Evolutionary conservation across 2,888 invertebrate genomes (phyloP), one percentile per base, ranked within the genome.

Genomic region (Nezara viridula): DNA sequence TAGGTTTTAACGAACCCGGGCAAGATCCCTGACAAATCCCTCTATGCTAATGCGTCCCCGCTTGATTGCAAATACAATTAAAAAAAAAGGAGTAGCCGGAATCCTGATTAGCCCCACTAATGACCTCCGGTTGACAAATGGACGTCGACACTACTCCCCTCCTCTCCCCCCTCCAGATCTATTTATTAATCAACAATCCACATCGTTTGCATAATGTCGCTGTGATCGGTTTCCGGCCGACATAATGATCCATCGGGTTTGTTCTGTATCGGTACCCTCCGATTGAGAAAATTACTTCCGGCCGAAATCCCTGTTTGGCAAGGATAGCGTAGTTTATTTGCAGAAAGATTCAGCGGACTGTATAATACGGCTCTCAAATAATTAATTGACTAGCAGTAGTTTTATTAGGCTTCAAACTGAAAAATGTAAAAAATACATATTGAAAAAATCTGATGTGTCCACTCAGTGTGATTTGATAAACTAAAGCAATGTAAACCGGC

Each of bases 21-120:
- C 44, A 81, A 81, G 81, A 81, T 81, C 81, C 81, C 81, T 81
- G n/a, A 81, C 81, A 81, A 81, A 81, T 81, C 81, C 81, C 81
- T 81, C 81, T 81, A 81, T 81, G 81, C 81, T 44, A 81, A 81
- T 81, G 81, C 5, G 24, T n/a, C 81, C 44, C 44, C 44, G 81
- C 44, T 81, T 81, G 81, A 81, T 81, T 81, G 81, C 81, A 81
- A 81, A 81, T 81, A 81, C 81, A 81, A 81, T 81, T 44, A 44
- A 81, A 81, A 77, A 81, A 77, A 40, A 40, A 81, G n/a, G n/a
- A 81, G 44, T n/a, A 77, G 44, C 81, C 44, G 81, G n/a, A 81
- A 47, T 47, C 81, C 81, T 44, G 81, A 81, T 81, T 81, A 81
- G 81, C 12, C 44, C 24, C 44, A 81, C 81, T 81, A 81, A 81